A percentile compares a stretch with the other conserved stretches of the same genome.
Conservation (phyloP, 2,888 invertebrate species). For the Hipparchia semele region DNA sequence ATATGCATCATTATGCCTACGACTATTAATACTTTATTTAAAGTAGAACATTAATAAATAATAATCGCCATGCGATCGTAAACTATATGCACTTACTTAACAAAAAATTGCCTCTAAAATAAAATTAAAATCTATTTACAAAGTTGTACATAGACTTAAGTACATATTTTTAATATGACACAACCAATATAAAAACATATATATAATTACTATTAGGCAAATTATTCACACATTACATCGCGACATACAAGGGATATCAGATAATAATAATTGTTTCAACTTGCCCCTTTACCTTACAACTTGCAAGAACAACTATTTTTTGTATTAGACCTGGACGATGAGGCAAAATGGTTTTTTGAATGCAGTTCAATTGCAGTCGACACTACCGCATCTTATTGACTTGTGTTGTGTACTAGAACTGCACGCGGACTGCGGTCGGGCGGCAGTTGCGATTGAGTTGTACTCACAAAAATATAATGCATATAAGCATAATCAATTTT, state of each 20-base stretch:
- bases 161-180: conserved; percentile 10
- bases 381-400: too few relatives aligned
- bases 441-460: too few relatives aligned
- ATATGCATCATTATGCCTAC: neutral
- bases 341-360: too few relatives aligned
- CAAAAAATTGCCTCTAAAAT: neutral
- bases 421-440: too few relatives aligned
- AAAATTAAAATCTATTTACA: neutral
- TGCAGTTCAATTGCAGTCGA: too few relatives aligned
- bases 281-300: too few relatives aligned
- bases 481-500: too few relatives aligned
- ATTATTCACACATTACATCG: neutral
- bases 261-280: too few relatives aligned
- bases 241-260: neutral
- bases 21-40: neutral
- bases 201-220: neutral
- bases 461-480: too few relatives aligned
- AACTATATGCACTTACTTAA: neutral
- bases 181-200: conserved; percentile 1
- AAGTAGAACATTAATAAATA: neutral
- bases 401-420: too few relatives aligned
- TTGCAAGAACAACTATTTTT: too few relatives aligned
- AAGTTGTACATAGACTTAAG: neutral
- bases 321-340: too few relatives aligned
- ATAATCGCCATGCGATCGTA: neutral